phyloP scores from a whole-genome alignment of 30 jellyfish, hydroid and myxozoan species.

The Aurelia coerulea region DNA sequence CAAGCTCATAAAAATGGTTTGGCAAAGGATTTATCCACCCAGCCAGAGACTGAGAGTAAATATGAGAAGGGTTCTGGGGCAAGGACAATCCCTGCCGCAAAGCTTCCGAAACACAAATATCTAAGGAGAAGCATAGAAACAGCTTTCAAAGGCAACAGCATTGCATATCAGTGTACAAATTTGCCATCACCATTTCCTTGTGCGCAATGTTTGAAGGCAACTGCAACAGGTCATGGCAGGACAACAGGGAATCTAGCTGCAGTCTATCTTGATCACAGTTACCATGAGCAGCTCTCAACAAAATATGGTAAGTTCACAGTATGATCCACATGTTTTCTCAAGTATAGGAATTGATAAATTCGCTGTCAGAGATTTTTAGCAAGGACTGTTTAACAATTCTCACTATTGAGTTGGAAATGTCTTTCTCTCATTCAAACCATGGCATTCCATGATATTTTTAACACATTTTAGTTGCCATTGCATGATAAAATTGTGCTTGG shows the following conservation, averaged over 20 bases:
- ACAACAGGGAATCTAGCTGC: constrained; percentile 53
- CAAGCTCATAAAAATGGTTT: constrained; percentile 73
- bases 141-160: constrained; percentile 26
- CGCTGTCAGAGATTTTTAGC: too few species aligned
- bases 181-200: constrained; percentile 70
- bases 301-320: constrained; percentile 48
- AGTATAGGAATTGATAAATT: too few species aligned
- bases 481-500: too few species aligned
- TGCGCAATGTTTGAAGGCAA: constrained; percentile 64
- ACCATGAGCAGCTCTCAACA: constrained; percentile 70
- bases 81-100: constrained; percentile 52
- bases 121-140: constrained; percentile 43
- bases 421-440: too few species aligned
- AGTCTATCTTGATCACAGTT: constrained; percentile 64
- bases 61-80: constrained; percentile 66
- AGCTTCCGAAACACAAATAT: constrained; percentile 63
- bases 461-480: too few species aligned
- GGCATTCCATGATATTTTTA: too few species aligned
- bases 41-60: constrained; percentile 24
- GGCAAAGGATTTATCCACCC: constrained; percentile 41
- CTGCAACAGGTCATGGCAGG: constrained; percentile 30
- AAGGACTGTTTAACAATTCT: too few species aligned
- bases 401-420: too few species aligned
- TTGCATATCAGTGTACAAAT: constrained; percentile 51
- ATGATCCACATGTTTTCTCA: background rate